These are phyloP conservation scores for Macheiramphus alcinus DNA, from an alignment of 2,113 vertebrate genomes.

Conservation along the genomic window DNA sequence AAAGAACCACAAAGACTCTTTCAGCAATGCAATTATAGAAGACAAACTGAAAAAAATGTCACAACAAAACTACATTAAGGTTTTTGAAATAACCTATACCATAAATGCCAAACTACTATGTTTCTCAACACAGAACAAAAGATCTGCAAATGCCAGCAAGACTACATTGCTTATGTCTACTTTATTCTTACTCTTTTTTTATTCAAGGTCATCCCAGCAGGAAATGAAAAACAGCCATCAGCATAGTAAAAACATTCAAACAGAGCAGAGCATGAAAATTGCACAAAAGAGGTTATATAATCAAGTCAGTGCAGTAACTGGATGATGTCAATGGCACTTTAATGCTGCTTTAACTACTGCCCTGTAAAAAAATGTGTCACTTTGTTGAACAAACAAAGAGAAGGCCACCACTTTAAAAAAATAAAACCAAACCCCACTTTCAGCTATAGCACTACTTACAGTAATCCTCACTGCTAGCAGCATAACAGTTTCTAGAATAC, in stretches of 20 bases:
- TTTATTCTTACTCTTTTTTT: conserved; percentile 69
- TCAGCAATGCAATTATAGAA: too few species aligned
- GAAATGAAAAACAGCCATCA: conserved; percentile 72
- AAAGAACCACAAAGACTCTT: too few species aligned
- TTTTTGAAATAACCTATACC: conserved; percentile 33
- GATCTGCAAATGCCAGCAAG: conserved; percentile 66
- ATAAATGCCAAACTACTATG: conserved; percentile 32
- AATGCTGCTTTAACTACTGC: conserved; percentile 50
- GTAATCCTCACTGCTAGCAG: neutral
- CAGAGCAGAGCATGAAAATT: conserved; percentile 69
- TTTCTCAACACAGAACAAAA: conserved; percentile 64
- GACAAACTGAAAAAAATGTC: too few species aligned
- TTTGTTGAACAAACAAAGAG: conserved; percentile 50
- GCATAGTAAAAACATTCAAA: conserved; percentile 67
- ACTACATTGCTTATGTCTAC: conserved; percentile 58
- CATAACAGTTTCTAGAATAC: neutral
- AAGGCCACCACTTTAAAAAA: conserved; percentile 17
- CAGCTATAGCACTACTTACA: neutral
- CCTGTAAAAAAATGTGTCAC: conserved; percentile 60
- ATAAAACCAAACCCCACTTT: neutral
- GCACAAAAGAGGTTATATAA: conserved; percentile 65
- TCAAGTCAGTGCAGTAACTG: conserved; percentile 58
- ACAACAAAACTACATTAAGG: too few species aligned
- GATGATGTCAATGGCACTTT: conserved; percentile 60
- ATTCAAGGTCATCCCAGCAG: conserved; percentile 70